Conservation (phyloP, 2,888 invertebrate species). For the Tortricodes alternella region DNA sequence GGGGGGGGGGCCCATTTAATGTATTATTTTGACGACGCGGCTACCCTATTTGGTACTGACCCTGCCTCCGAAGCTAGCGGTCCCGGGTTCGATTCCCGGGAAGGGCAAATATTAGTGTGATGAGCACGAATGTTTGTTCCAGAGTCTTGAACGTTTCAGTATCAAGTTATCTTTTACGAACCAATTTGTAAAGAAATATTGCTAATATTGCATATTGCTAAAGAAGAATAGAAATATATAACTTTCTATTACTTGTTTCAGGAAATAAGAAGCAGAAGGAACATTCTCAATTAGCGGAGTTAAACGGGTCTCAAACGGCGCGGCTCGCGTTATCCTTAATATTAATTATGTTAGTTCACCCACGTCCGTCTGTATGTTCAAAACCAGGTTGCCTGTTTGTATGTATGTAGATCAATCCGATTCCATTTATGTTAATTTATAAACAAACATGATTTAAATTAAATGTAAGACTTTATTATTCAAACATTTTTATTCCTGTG, state of each 20-base stretch:
- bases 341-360: conserved; percentile 45
- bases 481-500: conserved; percentile 65
- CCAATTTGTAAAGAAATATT: too few species aligned
- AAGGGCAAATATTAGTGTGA: too few species aligned
- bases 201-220: background rate
- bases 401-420: conserved; percentile 63
- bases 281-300: conserved; percentile 42
- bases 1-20: too few species aligned
- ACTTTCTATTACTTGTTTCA: conserved; percentile 64
- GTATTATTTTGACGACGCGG: too few species aligned
- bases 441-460: conserved; percentile 62
- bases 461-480: conserved; percentile 73
- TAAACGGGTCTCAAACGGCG: conserved; percentile 53
- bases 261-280: conserved; percentile 58
- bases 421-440: conserved; percentile 70
- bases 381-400: conserved; percentile 63
- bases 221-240: background rate
- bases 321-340: conserved; percentile 43
- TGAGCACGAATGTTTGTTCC: too few species aligned
- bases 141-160: too few species aligned
- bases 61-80: too few species aligned
- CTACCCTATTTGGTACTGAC: too few species aligned
- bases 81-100: too few species aligned
- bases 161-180: too few species aligned
- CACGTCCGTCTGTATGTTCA: conserved; percentile 68